Evolutionary conservation across 2,797 vertebrate species (phyloP).

Genomic region (Cuculus canorus): DNA sequence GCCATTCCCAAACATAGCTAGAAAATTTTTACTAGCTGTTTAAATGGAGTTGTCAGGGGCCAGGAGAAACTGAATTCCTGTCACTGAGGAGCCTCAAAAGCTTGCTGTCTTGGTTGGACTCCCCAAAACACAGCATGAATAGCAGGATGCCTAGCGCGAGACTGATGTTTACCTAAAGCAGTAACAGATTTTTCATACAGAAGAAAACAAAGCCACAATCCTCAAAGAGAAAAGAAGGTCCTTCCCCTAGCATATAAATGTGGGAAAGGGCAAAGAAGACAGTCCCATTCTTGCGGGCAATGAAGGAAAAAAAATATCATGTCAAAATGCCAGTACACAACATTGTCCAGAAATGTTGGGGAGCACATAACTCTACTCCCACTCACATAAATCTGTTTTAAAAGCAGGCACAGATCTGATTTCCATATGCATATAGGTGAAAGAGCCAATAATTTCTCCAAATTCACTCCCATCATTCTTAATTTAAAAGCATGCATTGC

Average conservation of each 20-base stretch:
- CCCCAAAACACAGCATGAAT: not conserved
- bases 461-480: not conserved
- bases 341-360: not conserved
- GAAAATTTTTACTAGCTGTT: not conserved
- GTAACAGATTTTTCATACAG: not conserved
- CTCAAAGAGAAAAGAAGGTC: not conserved
- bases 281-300: not conserved
- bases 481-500: conserved; percentile 16
- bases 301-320: not conserved
- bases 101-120: not conserved
- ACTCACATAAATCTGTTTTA: not conserved
- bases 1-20: not conserved
- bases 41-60: not conserved
- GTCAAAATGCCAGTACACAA: not conserved
- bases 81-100: not conserved
- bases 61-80: not conserved
- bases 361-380: not conserved
- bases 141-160: not conserved
- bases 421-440: not conserved
- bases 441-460: conserved; percentile 7
- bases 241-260: not conserved
- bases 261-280: not conserved
- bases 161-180: not conserved
- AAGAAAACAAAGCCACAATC: not conserved
- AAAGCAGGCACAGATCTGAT: not conserved